Evolutionary conservation across 2,797 vertebrate species (phyloP).

Genomic region (Denticeps clupeoides): DNA sequence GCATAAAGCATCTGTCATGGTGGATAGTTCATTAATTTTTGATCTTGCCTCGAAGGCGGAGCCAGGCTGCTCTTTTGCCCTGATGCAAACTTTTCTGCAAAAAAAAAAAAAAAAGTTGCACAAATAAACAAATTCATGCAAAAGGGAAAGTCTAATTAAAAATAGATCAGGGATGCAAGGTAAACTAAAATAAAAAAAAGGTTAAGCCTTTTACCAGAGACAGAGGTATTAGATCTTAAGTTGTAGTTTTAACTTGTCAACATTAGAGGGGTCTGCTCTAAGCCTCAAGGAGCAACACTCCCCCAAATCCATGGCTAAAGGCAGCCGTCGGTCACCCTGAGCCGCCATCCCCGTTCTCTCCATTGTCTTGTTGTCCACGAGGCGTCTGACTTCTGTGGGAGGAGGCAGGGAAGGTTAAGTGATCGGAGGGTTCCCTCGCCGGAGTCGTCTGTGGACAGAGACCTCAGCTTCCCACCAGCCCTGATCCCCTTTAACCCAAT

Average conservation of each 20-base stretch:
- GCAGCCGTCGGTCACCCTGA: conserved; percentile 16
- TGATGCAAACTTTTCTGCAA: neutral
- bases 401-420: no score
- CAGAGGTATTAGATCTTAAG: no score
- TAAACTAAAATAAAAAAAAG: no score
- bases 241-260: no score
- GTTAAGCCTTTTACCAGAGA: no score
- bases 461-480: no score
- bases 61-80: neutral
- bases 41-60: conserved; percentile 28
- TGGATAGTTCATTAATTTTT: conserved; percentile 26
- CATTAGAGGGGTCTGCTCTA: conserved; percentile 8
- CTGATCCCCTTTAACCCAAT: no score
- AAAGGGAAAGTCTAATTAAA: no score
- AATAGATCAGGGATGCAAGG: no score
- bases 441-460: no score
- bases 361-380: conserved; percentile 7
- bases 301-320: conserved; percentile 34
- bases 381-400: neutral
- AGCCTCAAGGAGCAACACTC: conserved; percentile 24
- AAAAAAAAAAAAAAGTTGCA: neutral
- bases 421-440: no score
- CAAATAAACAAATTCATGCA: conserved; percentile 2
- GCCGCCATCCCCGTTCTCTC: conserved; percentile 18
- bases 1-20: conserved; percentile 36